These are phyloP conservation scores for Enteromius anoplus DNA, from an alignment of 2,797 vertebrate species.

Conservation along the genomic window DNA sequence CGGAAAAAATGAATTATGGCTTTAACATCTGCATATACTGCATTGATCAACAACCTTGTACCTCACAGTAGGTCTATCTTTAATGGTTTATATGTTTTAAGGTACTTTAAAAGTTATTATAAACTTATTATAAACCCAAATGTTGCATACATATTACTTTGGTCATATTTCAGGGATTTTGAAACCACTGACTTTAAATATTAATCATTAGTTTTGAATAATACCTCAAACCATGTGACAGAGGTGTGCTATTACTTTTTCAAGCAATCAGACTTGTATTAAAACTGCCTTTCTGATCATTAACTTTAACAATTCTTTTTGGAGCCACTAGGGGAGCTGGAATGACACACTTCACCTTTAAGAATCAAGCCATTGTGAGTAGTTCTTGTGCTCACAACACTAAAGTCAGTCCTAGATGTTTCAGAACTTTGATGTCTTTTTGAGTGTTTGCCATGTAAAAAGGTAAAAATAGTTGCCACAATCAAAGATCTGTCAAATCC, in stretches of 20 bases:
- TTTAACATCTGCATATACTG: background rate
- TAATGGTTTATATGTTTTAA: background rate
- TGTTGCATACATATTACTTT: background rate
- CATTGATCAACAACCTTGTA: background rate
- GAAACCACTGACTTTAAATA: background rate
- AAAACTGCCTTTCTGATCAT: background rate
- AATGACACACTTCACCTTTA: slow-evolving; percentile 32
- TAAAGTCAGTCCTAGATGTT: slow-evolving; percentile 19
- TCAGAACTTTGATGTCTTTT: slow-evolving; percentile 14
- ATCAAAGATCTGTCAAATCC: slow-evolving; percentile 50
- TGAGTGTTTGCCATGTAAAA: slow-evolving; percentile 48
- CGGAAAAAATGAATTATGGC: background rate
- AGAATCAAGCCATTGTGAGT: slow-evolving; percentile 2
- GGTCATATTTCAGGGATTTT: background rate
- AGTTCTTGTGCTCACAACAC: slow-evolving; percentile 3
- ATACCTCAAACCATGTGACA: background rate
- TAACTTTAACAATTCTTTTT: background rate
- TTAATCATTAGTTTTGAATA: background rate
- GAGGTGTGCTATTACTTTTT: background rate
- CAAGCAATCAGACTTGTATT: background rate
- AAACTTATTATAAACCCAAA: background rate
- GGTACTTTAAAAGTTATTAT: background rate
- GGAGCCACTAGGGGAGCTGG: background rate
- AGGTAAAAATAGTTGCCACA: slow-evolving; percentile 44
- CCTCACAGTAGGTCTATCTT: background rate